Conservation (phyloP, 2,888 invertebrate species). For the Pandemis cinnamomeana region DNA sequence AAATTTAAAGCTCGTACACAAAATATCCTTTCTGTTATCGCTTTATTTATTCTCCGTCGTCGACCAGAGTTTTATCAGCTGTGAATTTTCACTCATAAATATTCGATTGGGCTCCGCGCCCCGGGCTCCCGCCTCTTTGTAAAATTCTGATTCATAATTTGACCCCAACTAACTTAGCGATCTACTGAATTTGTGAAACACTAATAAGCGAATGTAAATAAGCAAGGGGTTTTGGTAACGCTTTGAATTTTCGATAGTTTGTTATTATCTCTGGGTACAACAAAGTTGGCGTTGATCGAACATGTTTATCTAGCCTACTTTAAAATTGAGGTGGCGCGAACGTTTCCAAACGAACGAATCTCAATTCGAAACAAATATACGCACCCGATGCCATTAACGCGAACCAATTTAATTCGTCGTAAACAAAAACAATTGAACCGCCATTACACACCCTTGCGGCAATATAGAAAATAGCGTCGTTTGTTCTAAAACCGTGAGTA, state of each 20-base stretch:
- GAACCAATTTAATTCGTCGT: conserved; percentile 28
- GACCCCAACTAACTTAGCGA: conserved; percentile 64
- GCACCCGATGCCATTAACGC: conserved; percentile 19
- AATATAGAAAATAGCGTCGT: conserved; percentile 27
- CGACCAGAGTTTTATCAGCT: conserved; percentile 72
- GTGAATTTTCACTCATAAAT: conserved; percentile 80
- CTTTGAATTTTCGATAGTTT: conserved; percentile 37
- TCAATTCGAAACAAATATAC: conserved; percentile 10
- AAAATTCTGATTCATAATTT: conserved; percentile 78
- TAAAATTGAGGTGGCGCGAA: neutral
- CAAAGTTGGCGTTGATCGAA: neutral
- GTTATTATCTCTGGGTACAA: conserved; percentile 9
- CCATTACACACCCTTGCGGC: conserved; percentile 32
- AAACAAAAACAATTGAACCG: conserved; percentile 36
- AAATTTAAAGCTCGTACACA: conserved; percentile 21
- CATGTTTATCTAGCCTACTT: neutral
- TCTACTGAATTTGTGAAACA: conserved; percentile 60
- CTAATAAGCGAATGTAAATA: conserved; percentile 56
- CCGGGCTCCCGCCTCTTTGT: conserved; percentile 58
- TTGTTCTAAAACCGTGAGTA: conserved; percentile 36
- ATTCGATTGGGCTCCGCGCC: conserved; percentile 69
- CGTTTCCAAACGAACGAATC: conserved; percentile 1
- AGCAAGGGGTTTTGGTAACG: conserved; percentile 6
- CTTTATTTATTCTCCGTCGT: conserved; percentile 37
- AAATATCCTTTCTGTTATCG: conserved; percentile 37